Conservation (phyloP, 2,113 vertebrate genomes). For the Ochotona curzoniae region DNA sequence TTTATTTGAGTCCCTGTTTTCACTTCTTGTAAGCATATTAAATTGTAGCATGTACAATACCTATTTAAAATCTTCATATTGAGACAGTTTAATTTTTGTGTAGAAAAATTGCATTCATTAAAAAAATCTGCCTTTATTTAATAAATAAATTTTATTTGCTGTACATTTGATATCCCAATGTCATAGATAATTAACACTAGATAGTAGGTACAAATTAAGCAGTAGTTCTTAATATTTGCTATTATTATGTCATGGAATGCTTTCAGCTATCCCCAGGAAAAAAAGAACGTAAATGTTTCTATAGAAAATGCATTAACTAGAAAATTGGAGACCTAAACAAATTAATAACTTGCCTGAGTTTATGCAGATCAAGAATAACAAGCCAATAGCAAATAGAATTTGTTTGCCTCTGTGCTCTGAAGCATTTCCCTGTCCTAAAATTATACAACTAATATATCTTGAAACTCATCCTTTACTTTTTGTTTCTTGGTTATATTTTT, state of each 20-base stretch:
- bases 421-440: neutral
- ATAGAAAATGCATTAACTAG: neutral
- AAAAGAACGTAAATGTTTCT: slow-evolving; percentile 17
- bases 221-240: neutral
- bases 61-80: neutral
- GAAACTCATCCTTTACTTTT: neutral
- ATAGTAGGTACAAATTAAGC: neutral
- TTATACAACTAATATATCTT: neutral
- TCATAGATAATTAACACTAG: slow-evolving; percentile 5
- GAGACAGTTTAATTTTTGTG: neutral
- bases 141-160: neutral
- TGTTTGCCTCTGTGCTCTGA: neutral
- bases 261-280: neutral
- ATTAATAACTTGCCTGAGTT: neutral
- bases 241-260: neutral
- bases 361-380: neutral
- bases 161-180: neutral
- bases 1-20: neutral
- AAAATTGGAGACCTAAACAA: neutral
- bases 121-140: neutral
- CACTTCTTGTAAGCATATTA: neutral
- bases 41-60: neutral
- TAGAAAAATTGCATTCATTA: neutral
- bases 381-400: neutral
- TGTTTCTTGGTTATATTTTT: neutral